Evolutionary conservation across 1,140 invertebrate genomes (phyloP), one percentile per base, ranked within the genome.

Genomic region (Dufourea novaeangliae): DNA sequence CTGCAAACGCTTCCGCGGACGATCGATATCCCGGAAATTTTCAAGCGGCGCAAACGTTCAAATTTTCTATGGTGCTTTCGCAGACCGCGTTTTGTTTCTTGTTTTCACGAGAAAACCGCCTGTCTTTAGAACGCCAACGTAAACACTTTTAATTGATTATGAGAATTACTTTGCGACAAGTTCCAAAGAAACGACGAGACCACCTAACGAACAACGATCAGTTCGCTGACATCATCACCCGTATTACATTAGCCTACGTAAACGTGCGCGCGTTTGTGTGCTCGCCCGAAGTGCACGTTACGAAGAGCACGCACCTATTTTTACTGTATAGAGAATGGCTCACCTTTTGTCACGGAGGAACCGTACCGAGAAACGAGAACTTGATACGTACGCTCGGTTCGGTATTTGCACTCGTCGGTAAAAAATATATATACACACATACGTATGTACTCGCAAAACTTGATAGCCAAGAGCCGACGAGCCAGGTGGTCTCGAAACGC

Each of bases 221-320:
- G 56, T 73, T 80, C 69, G 80, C 72, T 88, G 88, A 90, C 89
- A 89, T 90, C 87, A 89, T 72, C 80, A 80, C 81, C 74, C 72
- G 56, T 87, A 88, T 88, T 88, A 89, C 85, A 88, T 88, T 88
- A 84, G 84, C 87, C 87, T 87, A 82, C 86, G 87, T 88, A 87
- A 88, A 88, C 81, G 83, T 82, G 86, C 81, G 77, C 70, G 56
- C 57, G 63, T 61, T n/a, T n/a, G 37, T 50, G 34, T 32, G 32
- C 41, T 32, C 62, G 25, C 37, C 50, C n/a, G n/a, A n/a, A n/a
- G n/a, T n/a, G n/a, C n/a, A n/a, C n/a, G n/a, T n/a, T n/a, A n/a
- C n/a, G n/a, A n/a, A n/a, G 44, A 46, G 41, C 59, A 66, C 70
- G 67, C 61, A 37, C 29, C 25, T 54, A 37, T 76, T 82, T 76